Conservation (phyloP, 2,113 vertebrate genomes). For the Sardina pilchardus region DNA sequence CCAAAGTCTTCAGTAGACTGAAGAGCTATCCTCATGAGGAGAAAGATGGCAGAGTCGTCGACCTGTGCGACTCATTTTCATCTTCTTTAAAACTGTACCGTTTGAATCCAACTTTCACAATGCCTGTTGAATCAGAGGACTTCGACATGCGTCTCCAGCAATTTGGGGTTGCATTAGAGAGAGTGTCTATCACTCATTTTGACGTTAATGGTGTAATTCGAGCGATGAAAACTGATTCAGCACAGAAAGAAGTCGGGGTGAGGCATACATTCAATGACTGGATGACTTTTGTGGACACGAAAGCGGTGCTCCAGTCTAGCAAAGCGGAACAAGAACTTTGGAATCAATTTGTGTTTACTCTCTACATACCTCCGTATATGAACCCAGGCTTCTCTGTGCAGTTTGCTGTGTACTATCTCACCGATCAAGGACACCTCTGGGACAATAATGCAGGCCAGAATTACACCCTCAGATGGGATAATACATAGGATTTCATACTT, state of each 20-base stretch:
- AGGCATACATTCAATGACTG: conserved; percentile 78
- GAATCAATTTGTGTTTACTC: conserved; percentile 65
- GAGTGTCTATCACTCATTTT: conserved; percentile 48
- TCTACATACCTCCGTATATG: conserved; percentile 64
- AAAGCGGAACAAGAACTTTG: background rate
- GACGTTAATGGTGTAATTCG: conserved; percentile 66
- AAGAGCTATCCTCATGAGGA: conserved; percentile 53
- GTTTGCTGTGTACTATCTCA: conserved; percentile 71
- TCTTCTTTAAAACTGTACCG: conserved; percentile 11
- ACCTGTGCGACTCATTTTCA: conserved; percentile 32
- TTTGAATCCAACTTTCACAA: conserved; percentile 46
- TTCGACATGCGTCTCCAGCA: conserved; percentile 53
- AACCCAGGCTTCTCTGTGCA: conserved; percentile 59
- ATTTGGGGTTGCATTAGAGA: conserved; percentile 71
- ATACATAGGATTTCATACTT: background rate
- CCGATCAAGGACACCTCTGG: conserved; percentile 71
- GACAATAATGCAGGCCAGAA: conserved; percentile 75
- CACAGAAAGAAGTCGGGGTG: conserved; percentile 64
- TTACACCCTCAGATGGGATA: conserved; percentile 60
- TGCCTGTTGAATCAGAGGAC: conserved; percentile 28
- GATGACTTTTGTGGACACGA: conserved; percentile 69
- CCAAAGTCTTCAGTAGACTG: conserved; percentile 67
- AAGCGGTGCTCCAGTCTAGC: conserved; percentile 41
- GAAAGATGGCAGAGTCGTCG: conserved; percentile 30
- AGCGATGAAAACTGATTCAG: conserved; percentile 58